These are phyloP conservation scores for Hypanus sabinus DNA, from an alignment of 2,113 vertebrate genomes.

Conservation along the genomic window DNA sequence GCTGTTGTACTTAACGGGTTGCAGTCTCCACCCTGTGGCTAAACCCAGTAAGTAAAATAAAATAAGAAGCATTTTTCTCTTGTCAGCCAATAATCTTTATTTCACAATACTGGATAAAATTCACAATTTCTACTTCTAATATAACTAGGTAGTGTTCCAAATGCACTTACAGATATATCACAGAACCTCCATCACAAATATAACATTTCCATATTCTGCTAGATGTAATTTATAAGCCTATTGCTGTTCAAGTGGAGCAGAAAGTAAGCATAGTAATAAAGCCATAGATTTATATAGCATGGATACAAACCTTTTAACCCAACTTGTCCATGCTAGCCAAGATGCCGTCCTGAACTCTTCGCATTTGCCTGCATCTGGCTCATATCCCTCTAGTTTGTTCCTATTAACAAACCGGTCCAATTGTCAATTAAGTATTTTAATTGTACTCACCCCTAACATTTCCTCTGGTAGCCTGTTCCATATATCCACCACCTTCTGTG, in stretches of 20 bases:
- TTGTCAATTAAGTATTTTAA: too few relatives aligned
- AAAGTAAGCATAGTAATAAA: background rate
- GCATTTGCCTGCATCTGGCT: too few relatives aligned
- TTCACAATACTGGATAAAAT: background rate
- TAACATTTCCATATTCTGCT: background rate
- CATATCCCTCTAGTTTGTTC: too few relatives aligned
- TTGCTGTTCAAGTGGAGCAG: too few relatives aligned
- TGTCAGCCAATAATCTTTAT: background rate
- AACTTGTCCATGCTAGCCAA: too few relatives aligned
- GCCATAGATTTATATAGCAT: too few relatives aligned
- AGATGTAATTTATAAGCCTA: background rate
- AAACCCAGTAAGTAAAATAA: background rate
- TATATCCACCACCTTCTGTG: too few relatives aligned
- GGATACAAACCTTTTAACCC: too few relatives aligned
- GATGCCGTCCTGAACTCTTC: too few relatives aligned
- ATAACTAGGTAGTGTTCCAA: background rate
- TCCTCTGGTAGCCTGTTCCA: too few relatives aligned
- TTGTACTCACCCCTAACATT: too few relatives aligned
- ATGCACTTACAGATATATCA: background rate
- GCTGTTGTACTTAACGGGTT: background rate
- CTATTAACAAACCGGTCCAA: too few relatives aligned
- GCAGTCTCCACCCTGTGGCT: background rate
- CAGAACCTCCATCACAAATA: background rate
- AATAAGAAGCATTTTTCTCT: background rate
- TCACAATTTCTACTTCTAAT: background rate